These are phyloP conservation scores for Hirtodrosophila duncani DNA, from an alignment of 2,888 invertebrate genomes.

Conservation along the genomic window DNA sequence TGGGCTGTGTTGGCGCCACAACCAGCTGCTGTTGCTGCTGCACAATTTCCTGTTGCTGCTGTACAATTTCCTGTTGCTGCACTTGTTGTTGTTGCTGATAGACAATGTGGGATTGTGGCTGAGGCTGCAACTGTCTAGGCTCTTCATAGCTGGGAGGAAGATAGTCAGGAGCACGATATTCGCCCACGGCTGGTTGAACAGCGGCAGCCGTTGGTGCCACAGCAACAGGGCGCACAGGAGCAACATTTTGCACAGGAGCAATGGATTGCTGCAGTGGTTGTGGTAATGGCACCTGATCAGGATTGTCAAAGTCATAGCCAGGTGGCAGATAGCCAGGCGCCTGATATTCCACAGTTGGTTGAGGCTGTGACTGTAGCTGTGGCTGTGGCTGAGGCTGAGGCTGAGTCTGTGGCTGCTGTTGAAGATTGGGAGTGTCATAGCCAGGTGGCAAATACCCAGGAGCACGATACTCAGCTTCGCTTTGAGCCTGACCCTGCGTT, in stretches of 20 bases:
- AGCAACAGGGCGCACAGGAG: not conserved
- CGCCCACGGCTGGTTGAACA: slow-evolving; percentile 23
- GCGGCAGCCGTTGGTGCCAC: slow-evolving; percentile 10
- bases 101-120: not conserved
- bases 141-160: slow-evolving; percentile 54
- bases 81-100: slow-evolving; percentile 8
- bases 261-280: not conserved
- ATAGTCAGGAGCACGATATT: slow-evolving; percentile 48
- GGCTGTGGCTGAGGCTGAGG: slow-evolving; percentile 16
- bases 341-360: slow-evolving; percentile 23
- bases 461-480: slow-evolving; percentile 11
- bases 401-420: slow-evolving; percentile 12
- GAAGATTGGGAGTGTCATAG: slow-evolving; percentile 23
- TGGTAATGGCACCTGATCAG: slow-evolving; percentile 19
- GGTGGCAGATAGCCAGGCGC: slow-evolving; percentile 56
- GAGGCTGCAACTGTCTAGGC: slow-evolving; percentile 4
- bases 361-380: slow-evolving; percentile 1
- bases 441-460: slow-evolving; percentile 43
- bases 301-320: slow-evolving; percentile 54
- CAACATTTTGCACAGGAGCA: slow-evolving; percentile 8
- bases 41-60: slow-evolving; percentile 6
- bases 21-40: slow-evolving; percentile 15
- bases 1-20: slow-evolving; percentile 19
- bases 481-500: slow-evolving; percentile 4
- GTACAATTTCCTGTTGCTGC: slow-evolving; percentile 8